Evolutionary conservation across 2,888 invertebrate species (phyloP).

Genomic region (Tigriopus californicus): DNA sequence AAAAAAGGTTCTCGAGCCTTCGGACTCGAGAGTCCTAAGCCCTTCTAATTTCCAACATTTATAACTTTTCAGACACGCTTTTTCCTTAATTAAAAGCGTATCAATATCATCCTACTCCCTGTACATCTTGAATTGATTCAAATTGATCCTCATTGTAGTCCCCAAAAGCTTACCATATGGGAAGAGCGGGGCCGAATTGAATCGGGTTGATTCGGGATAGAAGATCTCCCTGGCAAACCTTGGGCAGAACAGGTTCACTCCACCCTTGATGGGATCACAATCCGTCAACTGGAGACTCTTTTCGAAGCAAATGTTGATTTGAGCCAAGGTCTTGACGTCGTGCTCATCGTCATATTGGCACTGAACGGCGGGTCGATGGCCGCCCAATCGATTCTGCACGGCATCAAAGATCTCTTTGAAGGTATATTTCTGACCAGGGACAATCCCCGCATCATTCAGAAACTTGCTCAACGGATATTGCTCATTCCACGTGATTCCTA

Average conservation of each 20-base stretch:
- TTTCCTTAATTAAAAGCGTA: too few species aligned
- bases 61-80: too few species aligned
- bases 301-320: conserved; percentile 53
- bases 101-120: too few species aligned
- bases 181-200: too few species aligned
- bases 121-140: too few species aligned
- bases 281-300: conserved; percentile 42
- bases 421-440: background rate
- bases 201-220: too few species aligned
- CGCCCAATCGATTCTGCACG: background rate
- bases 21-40: too few species aligned
- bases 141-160: too few species aligned
- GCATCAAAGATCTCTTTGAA: background rate
- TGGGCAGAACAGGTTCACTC: conserved; percentile 19
- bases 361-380: background rate
- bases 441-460: background rate
- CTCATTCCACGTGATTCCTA: background rate
- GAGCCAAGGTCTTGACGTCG: conserved; percentile 40
- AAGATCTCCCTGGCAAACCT: background rate
- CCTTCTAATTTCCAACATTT: too few species aligned
- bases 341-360: conserved; percentile 26
- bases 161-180: too few species aligned
- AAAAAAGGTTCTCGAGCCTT: too few species aligned
- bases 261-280: conserved; percentile 38
- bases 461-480: background rate